Conservation (phyloP, 1,140 invertebrate genomes). For the Drosophila teissieri region DNA sequence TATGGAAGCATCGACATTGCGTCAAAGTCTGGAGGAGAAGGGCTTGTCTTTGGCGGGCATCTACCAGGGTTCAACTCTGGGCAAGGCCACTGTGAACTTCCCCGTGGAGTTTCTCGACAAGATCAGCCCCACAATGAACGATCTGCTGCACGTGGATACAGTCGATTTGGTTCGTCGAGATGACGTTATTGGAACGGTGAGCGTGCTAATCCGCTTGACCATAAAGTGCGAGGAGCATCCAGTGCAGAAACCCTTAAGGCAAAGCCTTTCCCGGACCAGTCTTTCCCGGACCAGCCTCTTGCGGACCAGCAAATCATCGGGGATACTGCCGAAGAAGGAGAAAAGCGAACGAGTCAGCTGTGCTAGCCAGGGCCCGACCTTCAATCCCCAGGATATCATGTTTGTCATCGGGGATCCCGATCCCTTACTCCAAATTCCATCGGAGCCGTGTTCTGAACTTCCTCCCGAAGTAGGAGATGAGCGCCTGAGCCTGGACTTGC, state of each 20-base stretch:
- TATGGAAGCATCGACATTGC: not conserved
- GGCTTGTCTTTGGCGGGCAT: conserved; percentile 29
- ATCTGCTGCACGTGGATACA: conserved; percentile 8
- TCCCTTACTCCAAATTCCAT: conserved; percentile 11
- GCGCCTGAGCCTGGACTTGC: conserved; percentile 36
- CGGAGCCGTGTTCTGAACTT: conserved; percentile 38
- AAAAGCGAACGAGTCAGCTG: not conserved
- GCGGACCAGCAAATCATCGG: not conserved
- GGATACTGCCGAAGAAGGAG: not conserved
- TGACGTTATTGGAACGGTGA: not conserved
- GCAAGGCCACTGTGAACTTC: not conserved
- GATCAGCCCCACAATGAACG: conserved; percentile 31
- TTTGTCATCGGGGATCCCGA: conserved; percentile 50
- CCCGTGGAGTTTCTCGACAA: conserved; percentile 6
- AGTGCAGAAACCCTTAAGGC: no score
- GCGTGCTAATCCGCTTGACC: conserved; percentile 8
- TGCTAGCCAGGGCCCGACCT: conserved; percentile 2
- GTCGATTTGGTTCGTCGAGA: conserved; percentile 2
- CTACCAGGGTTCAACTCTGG: conserved; percentile 12
- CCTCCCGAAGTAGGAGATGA: conserved; percentile 33
- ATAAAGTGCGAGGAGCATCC: conserved; percentile 8
- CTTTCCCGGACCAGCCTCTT: not conserved
- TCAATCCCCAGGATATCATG: conserved; percentile 49
- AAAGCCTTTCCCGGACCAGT: not conserved
- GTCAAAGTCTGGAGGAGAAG: conserved; percentile 7